Evolutionary conservation across 2,888 invertebrate genomes (phyloP).

Genomic region (Synergus umbraculus): DNA sequence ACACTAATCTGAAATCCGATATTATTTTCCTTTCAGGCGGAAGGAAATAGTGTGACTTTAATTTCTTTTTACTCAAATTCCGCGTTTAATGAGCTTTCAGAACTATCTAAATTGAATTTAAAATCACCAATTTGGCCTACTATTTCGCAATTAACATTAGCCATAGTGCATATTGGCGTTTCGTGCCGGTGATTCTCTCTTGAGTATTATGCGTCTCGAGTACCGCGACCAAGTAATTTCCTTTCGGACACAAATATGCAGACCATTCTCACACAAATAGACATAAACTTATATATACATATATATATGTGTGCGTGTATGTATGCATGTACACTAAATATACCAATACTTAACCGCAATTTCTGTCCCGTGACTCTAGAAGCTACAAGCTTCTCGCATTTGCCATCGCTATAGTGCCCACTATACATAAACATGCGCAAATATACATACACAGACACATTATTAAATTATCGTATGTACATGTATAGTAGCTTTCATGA

Average conservation of each 20-base stretch:
- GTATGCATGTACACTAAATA: neutral
- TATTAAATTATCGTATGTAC: neutral
- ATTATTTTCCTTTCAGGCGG: too few relatives aligned
- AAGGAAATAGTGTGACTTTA: too few relatives aligned
- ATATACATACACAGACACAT: neutral
- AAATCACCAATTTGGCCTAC: neutral
- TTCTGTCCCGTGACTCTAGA: slow-evolving; percentile 15
- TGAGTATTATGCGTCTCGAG: slow-evolving; percentile 36
- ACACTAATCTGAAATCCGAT: too few relatives aligned
- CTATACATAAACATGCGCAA: slow-evolving; percentile 6
- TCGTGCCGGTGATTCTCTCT: slow-evolving; percentile 3
- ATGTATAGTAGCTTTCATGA: neutral
- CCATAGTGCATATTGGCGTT: neutral
- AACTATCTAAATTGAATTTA: neutral
- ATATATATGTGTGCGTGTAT: neutral
- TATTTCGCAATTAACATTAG: slow-evolving; percentile 4
- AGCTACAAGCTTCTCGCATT: slow-evolving; percentile 23
- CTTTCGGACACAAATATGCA: slow-evolving; percentile 27
- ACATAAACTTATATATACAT: neutral
- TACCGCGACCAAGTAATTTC: slow-evolving; percentile 36
- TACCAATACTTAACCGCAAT: slow-evolving; percentile 4
- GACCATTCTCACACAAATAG: neutral
- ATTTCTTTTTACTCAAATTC: too few relatives aligned
- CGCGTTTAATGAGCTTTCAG: too few relatives aligned
- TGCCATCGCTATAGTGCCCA: neutral